Conservation (phyloP, 2,113 vertebrate genomes). For the Pelusios castaneus region DNA sequence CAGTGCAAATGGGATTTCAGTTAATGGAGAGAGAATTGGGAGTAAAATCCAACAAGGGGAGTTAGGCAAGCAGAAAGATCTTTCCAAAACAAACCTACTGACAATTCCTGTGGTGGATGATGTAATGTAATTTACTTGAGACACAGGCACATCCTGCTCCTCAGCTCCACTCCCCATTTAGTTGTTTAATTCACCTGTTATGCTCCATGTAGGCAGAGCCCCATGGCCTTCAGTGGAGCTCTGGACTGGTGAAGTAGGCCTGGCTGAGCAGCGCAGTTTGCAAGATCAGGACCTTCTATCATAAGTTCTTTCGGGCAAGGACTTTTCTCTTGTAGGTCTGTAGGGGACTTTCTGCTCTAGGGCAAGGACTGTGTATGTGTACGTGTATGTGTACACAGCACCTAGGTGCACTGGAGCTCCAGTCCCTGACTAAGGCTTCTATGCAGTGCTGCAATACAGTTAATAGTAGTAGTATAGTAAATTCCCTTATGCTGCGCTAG, state of each 20-base stretch:
- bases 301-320: not conserved
- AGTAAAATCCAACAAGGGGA: not conserved
- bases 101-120: not conserved
- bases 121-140: not conserved
- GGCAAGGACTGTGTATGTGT: not conserved
- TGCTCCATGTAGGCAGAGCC: not conserved
- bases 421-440: not conserved
- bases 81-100: not conserved
- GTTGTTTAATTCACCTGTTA: not conserved
- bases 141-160: not conserved
- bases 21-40: not conserved
- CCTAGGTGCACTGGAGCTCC: not conserved
- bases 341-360: not conserved
- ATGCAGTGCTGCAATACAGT: fast-evolving
- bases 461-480: fast-evolving
- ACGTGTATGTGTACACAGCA: not conserved
- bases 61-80: not conserved
- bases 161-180: not conserved
- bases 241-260: not conserved
- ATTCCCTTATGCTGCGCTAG: not conserved
- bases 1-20: not conserved
- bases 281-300: not conserved
- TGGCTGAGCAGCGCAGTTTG: not conserved
- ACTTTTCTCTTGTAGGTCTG: not conserved
- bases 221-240: not conserved